phyloP scores from a whole-genome alignment of 2,113 vertebrate species.

The Heteronetta atricapilla region DNA sequence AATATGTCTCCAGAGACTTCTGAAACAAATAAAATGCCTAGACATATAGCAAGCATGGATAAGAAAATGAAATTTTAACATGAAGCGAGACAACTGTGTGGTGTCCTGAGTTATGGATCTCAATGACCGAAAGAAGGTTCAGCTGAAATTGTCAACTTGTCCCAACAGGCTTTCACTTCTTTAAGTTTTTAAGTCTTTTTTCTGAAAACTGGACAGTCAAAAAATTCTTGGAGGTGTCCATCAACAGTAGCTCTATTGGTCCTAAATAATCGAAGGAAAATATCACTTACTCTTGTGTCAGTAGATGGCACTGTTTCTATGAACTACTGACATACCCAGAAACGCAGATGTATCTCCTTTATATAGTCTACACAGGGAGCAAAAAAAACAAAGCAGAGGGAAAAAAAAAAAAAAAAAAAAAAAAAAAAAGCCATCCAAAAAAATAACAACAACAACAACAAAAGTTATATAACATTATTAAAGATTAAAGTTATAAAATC shows the following conservation, averaged over 20 bases:
- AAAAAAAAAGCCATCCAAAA: rapidly evolving
- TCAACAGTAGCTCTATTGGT: not conserved
- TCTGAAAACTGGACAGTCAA: not conserved
- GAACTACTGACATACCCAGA: not conserved
- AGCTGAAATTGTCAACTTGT: not conserved
- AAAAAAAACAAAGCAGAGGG: not conserved
- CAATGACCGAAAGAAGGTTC: not conserved
- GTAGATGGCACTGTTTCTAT: slow-evolving; percentile 73
- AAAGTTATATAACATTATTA: not conserved
- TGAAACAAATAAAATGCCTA: not conserved
- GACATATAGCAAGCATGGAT: not conserved
- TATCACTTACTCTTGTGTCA: not conserved
- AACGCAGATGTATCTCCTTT: not conserved
- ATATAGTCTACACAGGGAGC: not conserved
- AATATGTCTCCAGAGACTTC: not conserved
- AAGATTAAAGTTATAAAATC: not conserved
- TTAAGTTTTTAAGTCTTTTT: not conserved
- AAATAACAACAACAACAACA: rapidly evolving
- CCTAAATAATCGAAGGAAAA: not conserved
- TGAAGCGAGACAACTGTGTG: not conserved
- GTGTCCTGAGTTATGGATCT: not conserved
- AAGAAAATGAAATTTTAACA: not conserved
- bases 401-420: not conserved
- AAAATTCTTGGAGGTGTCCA: rapidly evolving
- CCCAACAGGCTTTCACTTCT: not conserved